Percentiles rank a stretch among this genome's conserved stretches.
phyloP scores from a whole-genome alignment of 2,888 invertebrate species.

The Nomada lathburiana region DNA sequence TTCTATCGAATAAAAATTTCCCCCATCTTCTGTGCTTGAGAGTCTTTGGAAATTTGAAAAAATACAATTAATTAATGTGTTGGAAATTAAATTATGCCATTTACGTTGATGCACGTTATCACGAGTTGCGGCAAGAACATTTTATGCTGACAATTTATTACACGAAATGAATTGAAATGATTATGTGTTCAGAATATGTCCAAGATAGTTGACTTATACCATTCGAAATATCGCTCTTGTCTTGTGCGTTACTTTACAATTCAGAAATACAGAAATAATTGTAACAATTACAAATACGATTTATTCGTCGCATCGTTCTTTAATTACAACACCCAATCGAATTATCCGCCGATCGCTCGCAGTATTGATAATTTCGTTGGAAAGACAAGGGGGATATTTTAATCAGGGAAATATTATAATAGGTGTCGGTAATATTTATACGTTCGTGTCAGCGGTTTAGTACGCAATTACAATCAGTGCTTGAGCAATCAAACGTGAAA shows the following conservation, averaged over 20 bases:
- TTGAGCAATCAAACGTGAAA: constrained; percentile 66
- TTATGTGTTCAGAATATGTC: constrained; percentile 50
- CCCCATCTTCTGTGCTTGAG: neutral
- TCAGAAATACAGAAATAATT: neutral
- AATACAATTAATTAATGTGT: neutral
- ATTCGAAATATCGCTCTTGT: constrained; percentile 51
- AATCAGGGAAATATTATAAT: constrained; percentile 34
- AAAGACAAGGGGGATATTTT: constrained; percentile 52
- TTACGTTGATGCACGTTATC: constrained; percentile 23
- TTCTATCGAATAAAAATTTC: neutral
- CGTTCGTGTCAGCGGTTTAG: constrained; percentile 29
- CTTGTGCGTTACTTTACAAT: constrained; percentile 18
- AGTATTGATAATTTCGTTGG: constrained; percentile 5
- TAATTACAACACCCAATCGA: no score
- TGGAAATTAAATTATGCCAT: constrained; percentile 16
- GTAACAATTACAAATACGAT: neutral
- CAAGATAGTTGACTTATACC: constrained; percentile 42
- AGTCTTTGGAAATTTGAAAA: neutral
- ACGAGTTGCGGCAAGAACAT: constrained; percentile 19
- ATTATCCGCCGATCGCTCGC: neutral
- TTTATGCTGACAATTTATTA: constrained; percentile 22
- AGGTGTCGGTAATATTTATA: constrained; percentile 14
- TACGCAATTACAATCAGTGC: constrained; percentile 58
- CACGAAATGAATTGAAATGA: constrained; percentile 30
- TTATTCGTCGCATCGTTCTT: neutral